A percentile compares a stretch with the other conserved stretches of the same genome.
Evolutionary conservation across 1,140 invertebrate genomes (phyloP).

Genomic region (Drosophila funebris): DNA sequence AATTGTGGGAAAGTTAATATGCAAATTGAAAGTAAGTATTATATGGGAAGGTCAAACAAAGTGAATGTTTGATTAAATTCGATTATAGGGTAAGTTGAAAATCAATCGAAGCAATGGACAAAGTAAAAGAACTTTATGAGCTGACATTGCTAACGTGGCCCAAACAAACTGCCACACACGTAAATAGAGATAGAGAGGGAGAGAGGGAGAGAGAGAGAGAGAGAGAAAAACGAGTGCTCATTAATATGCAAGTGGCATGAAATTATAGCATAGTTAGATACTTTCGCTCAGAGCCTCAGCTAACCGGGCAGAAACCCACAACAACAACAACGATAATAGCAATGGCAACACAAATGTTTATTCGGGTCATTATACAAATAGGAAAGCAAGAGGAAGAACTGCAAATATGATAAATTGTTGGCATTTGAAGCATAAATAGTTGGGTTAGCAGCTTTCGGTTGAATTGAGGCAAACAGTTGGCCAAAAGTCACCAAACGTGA

Average conservation of each 20-base stretch:
- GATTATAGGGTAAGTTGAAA: neutral
- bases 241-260: constrained; percentile 57
- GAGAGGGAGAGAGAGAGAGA: neutral
- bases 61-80: neutral
- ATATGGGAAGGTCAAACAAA: neutral
- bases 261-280: constrained; percentile 23
- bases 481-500: constrained; percentile 26
- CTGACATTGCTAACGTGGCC: no score
- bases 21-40: neutral
- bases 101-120: neutral
- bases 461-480: neutral
- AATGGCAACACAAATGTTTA: constrained; percentile 48
- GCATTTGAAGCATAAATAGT: constrained; percentile 59
- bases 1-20: neutral
- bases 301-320: constrained; percentile 15
- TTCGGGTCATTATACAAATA: constrained; percentile 65
- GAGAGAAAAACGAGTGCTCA: constrained; percentile 19
- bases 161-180: neutral
- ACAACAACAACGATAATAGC: neutral
- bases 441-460: constrained; percentile 6
- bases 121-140: neutral
- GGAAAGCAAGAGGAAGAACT: neutral
- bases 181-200: neutral
- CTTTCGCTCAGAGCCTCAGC: neutral
- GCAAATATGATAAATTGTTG: constrained; percentile 65